Evolutionary conservation across 2,888 invertebrate genomes (phyloP).

Genomic region (Horisme vitalbata): DNA sequence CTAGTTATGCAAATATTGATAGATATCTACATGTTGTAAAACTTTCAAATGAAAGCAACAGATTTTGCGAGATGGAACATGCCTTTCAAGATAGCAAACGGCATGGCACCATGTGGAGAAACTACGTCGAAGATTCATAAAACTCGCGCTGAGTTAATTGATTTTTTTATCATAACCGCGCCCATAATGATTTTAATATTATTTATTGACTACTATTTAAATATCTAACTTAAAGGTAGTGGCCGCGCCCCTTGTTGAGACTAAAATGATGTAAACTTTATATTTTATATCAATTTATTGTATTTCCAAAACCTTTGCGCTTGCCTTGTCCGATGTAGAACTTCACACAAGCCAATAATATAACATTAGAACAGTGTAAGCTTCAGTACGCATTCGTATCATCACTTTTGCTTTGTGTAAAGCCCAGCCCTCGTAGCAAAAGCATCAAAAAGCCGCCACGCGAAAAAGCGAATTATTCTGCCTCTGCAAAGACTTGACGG

Average conservation of each 20-base stretch:
- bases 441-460: too few relatives aligned
- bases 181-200: slow-evolving; percentile 23
- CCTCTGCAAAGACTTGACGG: too few relatives aligned
- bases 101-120: slow-evolving; percentile 5
- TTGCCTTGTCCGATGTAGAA: too few relatives aligned
- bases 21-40: slow-evolving; percentile 29
- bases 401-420: too few relatives aligned
- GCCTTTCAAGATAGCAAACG: slow-evolving; percentile 28
- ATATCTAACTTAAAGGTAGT: slow-evolving; percentile 17
- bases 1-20: not conserved
- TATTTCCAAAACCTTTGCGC: too few relatives aligned
- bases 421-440: too few relatives aligned
- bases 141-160: slow-evolving; percentile 43
- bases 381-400: too few relatives aligned
- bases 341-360: too few relatives aligned
- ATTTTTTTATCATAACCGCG: slow-evolving; percentile 34
- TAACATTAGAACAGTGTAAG: too few relatives aligned
- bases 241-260: slow-evolving; percentile 16
- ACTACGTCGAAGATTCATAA: slow-evolving; percentile 16
- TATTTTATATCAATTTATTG: not conserved
- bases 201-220: slow-evolving; percentile 26
- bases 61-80: slow-evolving; percentile 32
- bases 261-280: slow-evolving; percentile 1
- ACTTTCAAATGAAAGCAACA: slow-evolving; percentile 35
- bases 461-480: too few relatives aligned